Percentiles rank a stretch among this genome's conserved stretches.
phyloP scores from a whole-genome alignment of 1,140 invertebrate genomes.

The Papilio aristodemus region DNA sequence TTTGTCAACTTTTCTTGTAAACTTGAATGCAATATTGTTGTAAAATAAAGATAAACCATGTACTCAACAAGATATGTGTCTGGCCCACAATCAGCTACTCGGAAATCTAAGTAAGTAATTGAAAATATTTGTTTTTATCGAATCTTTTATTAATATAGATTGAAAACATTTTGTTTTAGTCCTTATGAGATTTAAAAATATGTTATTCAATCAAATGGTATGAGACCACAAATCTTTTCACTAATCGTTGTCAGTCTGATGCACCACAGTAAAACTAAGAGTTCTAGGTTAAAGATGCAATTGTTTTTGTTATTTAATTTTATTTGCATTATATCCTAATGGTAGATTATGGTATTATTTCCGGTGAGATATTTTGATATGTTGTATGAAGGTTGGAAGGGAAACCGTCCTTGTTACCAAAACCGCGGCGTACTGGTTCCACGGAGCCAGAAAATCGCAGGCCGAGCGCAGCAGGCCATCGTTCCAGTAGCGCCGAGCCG shows the following conservation, averaged over 20 bases:
- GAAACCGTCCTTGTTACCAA: conserved; percentile 62
- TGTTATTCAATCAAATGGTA: too few relatives aligned
- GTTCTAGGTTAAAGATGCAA: too few relatives aligned
- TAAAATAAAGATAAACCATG: conserved; percentile 37
- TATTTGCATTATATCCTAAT: too few relatives aligned
- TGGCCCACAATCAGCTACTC: conserved; percentile 49
- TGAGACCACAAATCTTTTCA: too few relatives aligned
- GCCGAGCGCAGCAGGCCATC: conserved; percentile 50
- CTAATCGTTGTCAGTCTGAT: too few relatives aligned
- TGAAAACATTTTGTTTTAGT: neutral
- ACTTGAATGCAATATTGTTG: neutral
- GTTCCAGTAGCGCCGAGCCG: conserved; percentile 65
- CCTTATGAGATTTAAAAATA: too few relatives aligned
- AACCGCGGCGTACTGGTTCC: conserved; percentile 57
- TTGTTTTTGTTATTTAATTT: too few relatives aligned
- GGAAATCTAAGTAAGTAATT: conserved; percentile 65
- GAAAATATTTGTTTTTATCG: neutral
- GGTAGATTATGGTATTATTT: too few relatives aligned
- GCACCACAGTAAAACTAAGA: too few relatives aligned
- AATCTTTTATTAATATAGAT: neutral
- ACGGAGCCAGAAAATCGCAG: conserved; percentile 60
- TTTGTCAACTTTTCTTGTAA: neutral
- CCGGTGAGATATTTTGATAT: neutral
- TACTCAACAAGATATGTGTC: conserved; percentile 48
- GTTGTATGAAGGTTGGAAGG: conserved; percentile 49